A percentile compares a stretch with the other conserved stretches of the same genome.
Conservation (phyloP, 2,113 vertebrate genomes). For the Microcebus jonahi region DNA sequence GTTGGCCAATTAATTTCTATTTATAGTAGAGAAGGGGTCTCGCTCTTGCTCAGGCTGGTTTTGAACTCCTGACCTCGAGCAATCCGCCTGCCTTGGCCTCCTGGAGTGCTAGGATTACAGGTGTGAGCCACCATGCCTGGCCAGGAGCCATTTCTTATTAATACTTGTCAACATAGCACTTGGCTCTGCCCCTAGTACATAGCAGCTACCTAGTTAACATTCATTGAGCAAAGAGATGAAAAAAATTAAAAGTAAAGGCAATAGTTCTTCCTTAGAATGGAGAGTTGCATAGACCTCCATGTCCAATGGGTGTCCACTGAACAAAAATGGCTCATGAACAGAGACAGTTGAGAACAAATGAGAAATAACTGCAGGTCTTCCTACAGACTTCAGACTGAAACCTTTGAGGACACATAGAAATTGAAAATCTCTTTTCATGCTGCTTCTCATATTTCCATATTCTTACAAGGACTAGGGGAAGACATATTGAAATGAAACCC, state of each 20-base stretch:
- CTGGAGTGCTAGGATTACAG: too few species aligned
- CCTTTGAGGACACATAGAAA: not conserved
- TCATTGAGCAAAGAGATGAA: constrained; percentile 41
- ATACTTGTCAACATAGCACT: constrained; percentile 27
- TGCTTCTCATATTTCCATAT: constrained; percentile 14
- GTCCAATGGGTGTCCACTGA: not conserved
- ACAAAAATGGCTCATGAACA: not conserved
- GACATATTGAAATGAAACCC: constrained; percentile 55
- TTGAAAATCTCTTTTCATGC: constrained; percentile 3
- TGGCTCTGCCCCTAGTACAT: not conserved
- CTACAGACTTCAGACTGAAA: not conserved
- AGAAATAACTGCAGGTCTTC: not conserved
- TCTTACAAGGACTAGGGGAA: not conserved
- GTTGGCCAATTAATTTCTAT: too few species aligned
- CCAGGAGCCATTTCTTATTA: constrained; percentile 14
- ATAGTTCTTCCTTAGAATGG: not conserved
- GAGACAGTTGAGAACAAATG: not conserved
- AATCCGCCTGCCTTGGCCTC: too few species aligned
- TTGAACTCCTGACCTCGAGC: too few species aligned
- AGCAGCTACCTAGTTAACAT: constrained; percentile 13
- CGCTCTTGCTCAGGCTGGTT: too few species aligned
- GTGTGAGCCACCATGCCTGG: too few species aligned
- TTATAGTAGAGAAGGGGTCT: too few species aligned
- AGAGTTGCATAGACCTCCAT: not conserved
- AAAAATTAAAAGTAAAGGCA: constrained; percentile 25